Base-by-base conservation (phyloP, 2,113 vertebrate genomes). In the Melanocharis versteri region DNA sequence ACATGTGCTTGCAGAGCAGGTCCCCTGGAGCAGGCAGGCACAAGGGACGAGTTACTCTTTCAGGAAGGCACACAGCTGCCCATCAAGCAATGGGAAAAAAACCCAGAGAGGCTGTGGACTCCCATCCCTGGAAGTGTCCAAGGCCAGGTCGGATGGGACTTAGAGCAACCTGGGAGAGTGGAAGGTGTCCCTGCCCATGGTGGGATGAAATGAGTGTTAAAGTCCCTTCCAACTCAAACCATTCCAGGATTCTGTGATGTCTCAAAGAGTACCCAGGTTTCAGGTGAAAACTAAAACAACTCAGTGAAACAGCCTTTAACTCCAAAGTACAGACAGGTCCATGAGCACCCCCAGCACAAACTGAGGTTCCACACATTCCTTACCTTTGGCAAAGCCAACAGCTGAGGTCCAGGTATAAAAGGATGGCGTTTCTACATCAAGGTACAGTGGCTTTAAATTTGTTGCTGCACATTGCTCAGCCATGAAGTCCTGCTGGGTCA, bases 401-500 rank as follows among this genome's bases (percentile, higher is more conserved):
- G 99, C 99, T 4, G 99, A 98, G 24, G 98, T 98, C 99, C 99
- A 99, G 70, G 83, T 98, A 94, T 99, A 98, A 96, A 98, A 98
- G 48, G 98, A 97, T 24, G 98, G 75, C 0, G 42, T 79, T 76
- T 95, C 97, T 10, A 68, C 95, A 61, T 94, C 89, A 50, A 98
- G 96, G 93, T 92, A 96, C 14, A 99, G 98, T 0, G 99, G 99
- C 62, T 98, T 95, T 28, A 65, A 8, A 64, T 99, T 95, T 4
- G 99, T 99, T 76, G 97, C 93, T 5, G 98, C 98, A 8, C 99
- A 99, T 90, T 99, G 99, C 62, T 99, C 98, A 2, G 98, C 93
- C 98, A 99, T 99, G 82, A 99, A 99, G 69, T 98, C 98, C 92
- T 99, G 92, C 97, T 99, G 99, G 77, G 97, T 98, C 40, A 13